A percentile compares a stretch with the other conserved stretches of the same genome.
These are phyloP conservation scores for Pachycephus smyrnensis DNA, from an alignment of 2,888 invertebrate species.

Conservation along the genomic window DNA sequence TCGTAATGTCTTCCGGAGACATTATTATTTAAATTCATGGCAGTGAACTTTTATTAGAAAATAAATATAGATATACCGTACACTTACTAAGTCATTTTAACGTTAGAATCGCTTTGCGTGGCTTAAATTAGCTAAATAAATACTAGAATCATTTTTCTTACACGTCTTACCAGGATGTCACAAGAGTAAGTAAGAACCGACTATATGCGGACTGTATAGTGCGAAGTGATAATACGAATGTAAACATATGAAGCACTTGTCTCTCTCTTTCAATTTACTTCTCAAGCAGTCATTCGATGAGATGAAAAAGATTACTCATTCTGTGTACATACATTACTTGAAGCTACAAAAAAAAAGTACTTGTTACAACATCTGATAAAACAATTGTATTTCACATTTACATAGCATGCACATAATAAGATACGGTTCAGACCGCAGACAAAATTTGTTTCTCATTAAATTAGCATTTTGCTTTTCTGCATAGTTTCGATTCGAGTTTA, in stretches of 20 bases:
- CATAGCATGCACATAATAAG: background rate
- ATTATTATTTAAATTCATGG: background rate
- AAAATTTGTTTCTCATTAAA: background rate
- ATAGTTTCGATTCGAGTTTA: background rate
- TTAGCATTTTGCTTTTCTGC: background rate
- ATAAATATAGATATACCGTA: background rate
- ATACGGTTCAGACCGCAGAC: background rate
- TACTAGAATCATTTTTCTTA: background rate
- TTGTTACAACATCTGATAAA: background rate
- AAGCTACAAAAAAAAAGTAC: background rate
- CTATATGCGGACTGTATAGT: background rate
- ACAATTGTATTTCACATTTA: background rate
- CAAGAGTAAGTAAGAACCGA: background rate
- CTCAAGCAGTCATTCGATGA: background rate
- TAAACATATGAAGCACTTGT: background rate
- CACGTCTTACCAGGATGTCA: background rate
- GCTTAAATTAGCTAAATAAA: background rate
- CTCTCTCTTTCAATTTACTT: background rate
- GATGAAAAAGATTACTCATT: background rate
- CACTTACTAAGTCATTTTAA: background rate
- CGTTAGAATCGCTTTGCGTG: background rate
- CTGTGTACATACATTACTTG: background rate
- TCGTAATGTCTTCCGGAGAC: background rate
- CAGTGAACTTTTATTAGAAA: background rate
- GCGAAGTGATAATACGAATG: background rate